Evolutionary conservation across 2,888 invertebrate genomes (phyloP), one percentile per base, ranked within the genome.

Genomic region (Aspidiotus rigidus): DNA sequence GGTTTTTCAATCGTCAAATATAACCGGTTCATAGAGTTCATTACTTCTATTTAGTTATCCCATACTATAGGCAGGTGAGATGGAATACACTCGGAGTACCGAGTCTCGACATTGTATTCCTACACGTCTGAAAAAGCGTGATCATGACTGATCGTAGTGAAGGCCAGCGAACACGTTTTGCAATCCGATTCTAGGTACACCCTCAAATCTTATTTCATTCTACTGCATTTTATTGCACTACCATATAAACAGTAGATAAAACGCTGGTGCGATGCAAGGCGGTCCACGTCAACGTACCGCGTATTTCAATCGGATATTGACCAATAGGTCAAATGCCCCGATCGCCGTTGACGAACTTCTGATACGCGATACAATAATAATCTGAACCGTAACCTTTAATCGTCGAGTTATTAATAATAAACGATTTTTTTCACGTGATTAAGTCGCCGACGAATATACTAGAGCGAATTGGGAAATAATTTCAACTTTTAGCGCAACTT

Each of bases 131-230:
- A 17, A 67, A 59, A 67, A 59, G 67, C 67, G 60, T 67, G 67
- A 67, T 67, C 67, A 67, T 67, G 67, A 67, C 67, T 67, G 67
- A 67, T 67, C 67, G 60, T 49, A 8, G 53, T 53, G 67, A 67
- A 67, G 67, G 67, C 67, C 67, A 67, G 60, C 67, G n/a, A 60
- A 60, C 67, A 67, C 67, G 60, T 67, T 67, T 67, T 67, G 67
- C 67, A 67, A 67, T 67, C 60, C 53, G 59, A 67, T 60, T 67
- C 59, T 44, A 59, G 59, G 40, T 67, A 57, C 59, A 67, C 67
- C 59, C 67, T 67, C 17, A 42, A 41, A 16, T 16, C 44, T 42
- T 41, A 41, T 8, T 13, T n/a, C 39, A 11, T 44, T 28, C 16
- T 53, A 55, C 54, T 64, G 15, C 54, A 40, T 40, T 61, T 41